Base-by-base conservation (phyloP, 1,140 invertebrate genomes). In the Drosophila paulistorum region DNA sequence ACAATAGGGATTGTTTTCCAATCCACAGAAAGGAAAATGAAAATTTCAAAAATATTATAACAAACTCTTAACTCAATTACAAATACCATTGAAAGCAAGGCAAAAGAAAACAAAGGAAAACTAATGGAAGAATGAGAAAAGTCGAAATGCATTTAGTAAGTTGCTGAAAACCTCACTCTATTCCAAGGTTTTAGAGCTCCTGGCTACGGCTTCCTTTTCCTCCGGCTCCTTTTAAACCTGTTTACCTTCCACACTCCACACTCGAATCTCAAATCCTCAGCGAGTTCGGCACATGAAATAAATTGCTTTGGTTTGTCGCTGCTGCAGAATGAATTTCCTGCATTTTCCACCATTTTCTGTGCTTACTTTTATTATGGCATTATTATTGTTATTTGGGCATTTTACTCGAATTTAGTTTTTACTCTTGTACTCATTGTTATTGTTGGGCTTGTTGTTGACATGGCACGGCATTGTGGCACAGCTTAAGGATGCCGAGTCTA, bases 11-110 rank as follows among this genome's bases (percentile, higher is more conserved):
- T 51, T 51, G 3, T 0, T 17, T 48, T 17, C 6, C 4, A 17
- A 17, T 7, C 5, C 5, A 14, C 7, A 48, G 26, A 69, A 76
- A 60, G 51, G 57, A 39, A 61, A 51, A 66, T 45, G 68, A 61
- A 41, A 65, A 48, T 60, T 26, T 23, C 30, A 30, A 45, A 5
- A 57, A 71, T 79, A 74, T 87, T 77, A 87, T 71, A 83, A 67
- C 70, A 79, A 70, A 83, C 72, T 86, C 67, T 83, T 68, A 79
- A 86, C 76, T 87, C 72, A 74, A 87, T 87, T 77, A 86, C 69
- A 30, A 63, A 77, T 63, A 68, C 68, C 58, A 77, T 83, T 82
- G 64, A 59, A 30, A 66, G 68, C 68, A 64, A 58, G 20, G 20
- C 23, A 9, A 63, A 42, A 41, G 35, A 45, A 66, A 73, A 74